Evolutionary conservation across 2,888 invertebrate species (phyloP).

Genomic region (Gibbula magus): DNA sequence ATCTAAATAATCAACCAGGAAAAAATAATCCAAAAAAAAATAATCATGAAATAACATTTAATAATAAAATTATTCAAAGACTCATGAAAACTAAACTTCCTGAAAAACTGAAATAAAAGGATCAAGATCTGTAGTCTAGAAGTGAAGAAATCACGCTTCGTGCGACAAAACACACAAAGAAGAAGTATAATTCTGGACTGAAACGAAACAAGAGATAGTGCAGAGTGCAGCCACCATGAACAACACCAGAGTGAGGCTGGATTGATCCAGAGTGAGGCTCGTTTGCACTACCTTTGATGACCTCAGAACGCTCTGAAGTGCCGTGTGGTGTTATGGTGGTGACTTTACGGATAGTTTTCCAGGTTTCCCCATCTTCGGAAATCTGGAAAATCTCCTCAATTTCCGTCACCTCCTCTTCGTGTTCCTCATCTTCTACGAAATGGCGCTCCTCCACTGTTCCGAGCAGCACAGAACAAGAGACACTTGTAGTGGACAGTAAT

Average conservation of each 20-base stretch:
- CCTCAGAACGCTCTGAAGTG: conserved; percentile 57
- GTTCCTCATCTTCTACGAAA: conserved; percentile 39
- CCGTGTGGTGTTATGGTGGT: conserved; percentile 64
- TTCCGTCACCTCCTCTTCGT: conserved; percentile 53
- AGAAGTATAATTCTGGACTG: not conserved
- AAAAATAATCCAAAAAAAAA: no score
- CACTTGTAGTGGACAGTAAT: not conserved
- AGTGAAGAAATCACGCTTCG: not conserved
- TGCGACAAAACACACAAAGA: not conserved
- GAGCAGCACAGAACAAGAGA: conserved; percentile 27
- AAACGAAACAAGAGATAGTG: not conserved
- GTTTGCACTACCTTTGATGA: conserved; percentile 60
- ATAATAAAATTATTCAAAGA: no score
- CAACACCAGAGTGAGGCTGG: no score
- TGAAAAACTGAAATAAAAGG: no score
- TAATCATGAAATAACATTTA: no score
- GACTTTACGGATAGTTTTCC: conserved; percentile 67
- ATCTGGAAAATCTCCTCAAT: conserved; percentile 66
- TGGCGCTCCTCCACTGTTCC: conserved; percentile 29
- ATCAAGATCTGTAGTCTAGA: no score
- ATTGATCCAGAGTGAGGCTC: no score
- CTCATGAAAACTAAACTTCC: no score
- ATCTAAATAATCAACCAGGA: no score
- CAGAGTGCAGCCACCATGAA: not conserved
- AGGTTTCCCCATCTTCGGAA: conserved; percentile 63